Evolutionary conservation across 2,888 invertebrate genomes (phyloP).

Genomic region (Stictocephala bisonia): DNA sequence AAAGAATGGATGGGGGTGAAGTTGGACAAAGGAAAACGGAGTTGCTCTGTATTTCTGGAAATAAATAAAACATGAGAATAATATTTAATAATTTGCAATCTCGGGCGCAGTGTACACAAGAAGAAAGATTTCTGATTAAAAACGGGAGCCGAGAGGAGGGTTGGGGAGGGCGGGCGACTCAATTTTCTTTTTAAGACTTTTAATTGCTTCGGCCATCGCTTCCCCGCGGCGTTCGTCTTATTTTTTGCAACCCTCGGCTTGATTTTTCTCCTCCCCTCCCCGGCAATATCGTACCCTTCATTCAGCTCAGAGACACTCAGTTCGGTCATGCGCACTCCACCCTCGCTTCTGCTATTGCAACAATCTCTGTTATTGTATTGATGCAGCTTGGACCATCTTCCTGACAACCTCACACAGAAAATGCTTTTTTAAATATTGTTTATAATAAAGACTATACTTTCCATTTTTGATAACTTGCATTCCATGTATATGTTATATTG

Average conservation of each 20-base stretch:
- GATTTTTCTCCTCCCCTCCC: conserved; percentile 46
- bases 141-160: conserved; percentile 49
- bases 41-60: conserved; percentile 42
- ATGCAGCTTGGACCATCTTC: no score
- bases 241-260: conserved; percentile 53
- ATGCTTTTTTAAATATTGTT: no score
- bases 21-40: conserved; percentile 34
- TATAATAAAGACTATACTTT: no score
- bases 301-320: conserved; percentile 33
- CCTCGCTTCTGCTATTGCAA: conserved; percentile 19
- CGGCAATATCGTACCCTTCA: conserved; percentile 35
- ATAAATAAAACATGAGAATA: conserved; percentile 48
- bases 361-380: conserved; percentile 40
- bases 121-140: conserved; percentile 57
- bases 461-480: no score
- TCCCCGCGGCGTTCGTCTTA: conserved; percentile 54
- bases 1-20: conserved; percentile 34
- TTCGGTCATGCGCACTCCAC: conserved; percentile 4
- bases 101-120: conserved; percentile 47
- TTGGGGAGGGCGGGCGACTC: conserved; percentile 57
- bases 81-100: conserved; percentile 49
- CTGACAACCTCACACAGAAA: no score
- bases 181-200: conserved; percentile 62
- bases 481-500: no score
- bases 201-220: conserved; percentile 62